These are phyloP conservation scores for Villa cingulata DNA, from an alignment of 2,888 invertebrate genomes.

Conservation along the genomic window DNA sequence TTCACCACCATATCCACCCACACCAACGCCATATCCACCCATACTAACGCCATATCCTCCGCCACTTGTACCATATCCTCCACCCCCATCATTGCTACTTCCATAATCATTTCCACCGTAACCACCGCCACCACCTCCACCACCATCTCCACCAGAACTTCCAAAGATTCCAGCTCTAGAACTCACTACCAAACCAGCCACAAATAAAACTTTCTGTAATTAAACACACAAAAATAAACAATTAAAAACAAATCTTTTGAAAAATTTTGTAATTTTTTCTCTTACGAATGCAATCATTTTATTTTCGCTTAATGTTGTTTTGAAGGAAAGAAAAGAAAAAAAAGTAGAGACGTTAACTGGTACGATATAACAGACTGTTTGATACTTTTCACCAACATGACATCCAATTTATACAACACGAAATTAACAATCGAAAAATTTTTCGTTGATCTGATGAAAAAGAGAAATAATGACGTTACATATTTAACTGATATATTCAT, in stretches of 20 bases:
- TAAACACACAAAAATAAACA: not conserved
- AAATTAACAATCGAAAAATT: not conserved
- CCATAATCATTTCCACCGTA: not conserved
- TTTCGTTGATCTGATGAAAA: not conserved
- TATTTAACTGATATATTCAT: no score
- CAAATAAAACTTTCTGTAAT: constrained; percentile 10
- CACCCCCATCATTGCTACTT: constrained; percentile 1
- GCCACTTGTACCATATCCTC: not conserved
- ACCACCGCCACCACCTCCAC: not conserved
- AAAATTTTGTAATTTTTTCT: no score
- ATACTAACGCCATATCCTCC: not conserved
- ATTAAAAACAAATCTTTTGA: not conserved
- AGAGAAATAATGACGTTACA: no score
- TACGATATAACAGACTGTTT: constrained; percentile 9
- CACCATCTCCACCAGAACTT: not conserved
- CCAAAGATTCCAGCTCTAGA: constrained; percentile 6
- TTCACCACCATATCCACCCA: not conserved
- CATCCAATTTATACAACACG: constrained; percentile 8
- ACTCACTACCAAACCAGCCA: constrained; percentile 6
- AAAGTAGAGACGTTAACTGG: constrained; percentile 2
- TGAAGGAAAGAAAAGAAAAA: not conserved
- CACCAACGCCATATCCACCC: not conserved
- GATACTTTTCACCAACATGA: constrained; percentile 6
- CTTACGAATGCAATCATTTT: constrained; percentile 14
- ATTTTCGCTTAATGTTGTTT: constrained; percentile 1